Evolutionary conservation across 2,113 vertebrate species (phyloP), one percentile per base, ranked within the genome.

Genomic region (Oncorhynchus kisutch): DNA sequence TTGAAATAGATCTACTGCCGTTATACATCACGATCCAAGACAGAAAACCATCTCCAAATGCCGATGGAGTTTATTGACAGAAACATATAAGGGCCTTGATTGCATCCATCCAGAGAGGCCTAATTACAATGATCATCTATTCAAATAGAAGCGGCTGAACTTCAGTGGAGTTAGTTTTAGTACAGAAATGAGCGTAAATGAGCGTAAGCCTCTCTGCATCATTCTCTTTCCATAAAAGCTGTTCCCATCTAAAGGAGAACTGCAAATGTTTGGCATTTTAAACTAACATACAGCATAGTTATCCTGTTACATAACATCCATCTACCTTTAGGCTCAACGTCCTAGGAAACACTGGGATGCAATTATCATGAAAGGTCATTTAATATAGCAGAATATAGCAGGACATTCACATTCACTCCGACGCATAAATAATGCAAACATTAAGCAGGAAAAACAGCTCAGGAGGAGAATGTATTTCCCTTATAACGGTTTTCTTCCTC

Each of bases 291-390:
- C 80, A 86, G 74, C 79, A 65, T 57, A 81, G 79, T 89, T 85
- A 88, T 87, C 79, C 78, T 60, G 66, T 93, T 93, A 85, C 85
- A 79, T 93, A 94, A 93, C 85, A 65, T 78, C 81, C 72, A 79
- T 78, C 79, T 75, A 81, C 85, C 86, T 66, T 8, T 57, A 79
- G 85, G 80, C 85, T 74, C 60, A 75, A 72, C 78, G 86, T 91
- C 87, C 76, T 81, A 85, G 91, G 92, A 18, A 54, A 90, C 84
- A 76, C 49, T 16, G 67, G 76, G 75, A 85, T 81, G 82, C 86
- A 89, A 87, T 91, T 88, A 93, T 90, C 77, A 86, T 79, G 87
- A 93, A 93, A 94, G 92, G 91, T 90, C 89, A 91, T 86, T 86
- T 84, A 84, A 73, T 81, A 77, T 73, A 83, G 85, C 88, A 74